Percentiles rank a stretch among this genome's conserved stretches.
These are phyloP conservation scores for Xenotilapia flavipinnis DNA, from an alignment of 2,113 vertebrate species.

Conservation along the genomic window DNA sequence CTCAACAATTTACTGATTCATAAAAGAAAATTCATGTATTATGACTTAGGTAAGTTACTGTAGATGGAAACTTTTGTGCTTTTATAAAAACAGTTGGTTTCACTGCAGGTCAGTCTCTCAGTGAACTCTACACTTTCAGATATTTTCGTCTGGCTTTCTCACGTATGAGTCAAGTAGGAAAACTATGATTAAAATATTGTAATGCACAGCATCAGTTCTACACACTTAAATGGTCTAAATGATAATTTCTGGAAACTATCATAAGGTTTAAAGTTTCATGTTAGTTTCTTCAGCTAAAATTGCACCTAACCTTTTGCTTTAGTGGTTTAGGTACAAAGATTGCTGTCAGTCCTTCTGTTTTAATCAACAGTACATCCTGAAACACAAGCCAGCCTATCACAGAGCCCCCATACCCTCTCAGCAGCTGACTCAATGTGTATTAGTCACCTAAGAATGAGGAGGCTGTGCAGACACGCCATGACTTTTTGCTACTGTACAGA, in stretches of 20 bases:
- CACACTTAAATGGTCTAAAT: not conserved
- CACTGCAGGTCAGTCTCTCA: not conserved
- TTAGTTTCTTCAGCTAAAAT: not conserved
- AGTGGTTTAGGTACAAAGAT: not conserved
- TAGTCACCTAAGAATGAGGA: not conserved
- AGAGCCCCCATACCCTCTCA: not conserved
- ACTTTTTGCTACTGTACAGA: not conserved
- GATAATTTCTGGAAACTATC: accelerated
- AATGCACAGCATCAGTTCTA: not conserved
- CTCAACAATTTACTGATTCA: not conserved
- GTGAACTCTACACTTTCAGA: accelerated
- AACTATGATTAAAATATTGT: not conserved
- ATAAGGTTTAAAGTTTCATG: not conserved
- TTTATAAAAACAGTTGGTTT: not conserved
- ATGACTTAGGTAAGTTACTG: not conserved
- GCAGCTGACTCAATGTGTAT: not conserved
- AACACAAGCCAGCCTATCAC: too few relatives aligned
- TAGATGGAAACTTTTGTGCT: accelerated
- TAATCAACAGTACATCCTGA: too few relatives aligned
- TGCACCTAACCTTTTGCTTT: accelerated
- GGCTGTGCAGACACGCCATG: not conserved
- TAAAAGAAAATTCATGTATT: not conserved
- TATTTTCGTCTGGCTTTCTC: not conserved
- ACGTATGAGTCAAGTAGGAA: not conserved
- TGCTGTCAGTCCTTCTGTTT: not conserved